Percentiles rank a stretch among this genome's conserved stretches.
Evolutionary conservation across 2,888 invertebrate species (phyloP).

Genomic region (Drosophila neoperkinsi): DNA sequence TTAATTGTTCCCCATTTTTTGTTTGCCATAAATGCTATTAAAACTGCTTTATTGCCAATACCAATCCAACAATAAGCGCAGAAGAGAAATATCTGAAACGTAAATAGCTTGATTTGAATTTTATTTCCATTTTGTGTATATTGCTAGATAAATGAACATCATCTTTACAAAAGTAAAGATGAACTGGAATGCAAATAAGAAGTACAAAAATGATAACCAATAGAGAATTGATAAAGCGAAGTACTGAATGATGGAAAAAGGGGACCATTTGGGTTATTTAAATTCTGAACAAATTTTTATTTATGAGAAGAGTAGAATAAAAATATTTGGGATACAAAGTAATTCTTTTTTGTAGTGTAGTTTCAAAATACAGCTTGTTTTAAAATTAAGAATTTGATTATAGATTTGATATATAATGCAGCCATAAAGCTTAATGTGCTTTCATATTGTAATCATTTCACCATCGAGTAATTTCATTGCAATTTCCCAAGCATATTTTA

Average conservation of each 20-base stretch:
- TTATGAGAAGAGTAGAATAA: background rate
- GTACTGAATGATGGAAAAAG: background rate
- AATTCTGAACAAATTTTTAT: background rate
- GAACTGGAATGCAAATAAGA: constrained; percentile 10
- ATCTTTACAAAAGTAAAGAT: constrained; percentile 23
- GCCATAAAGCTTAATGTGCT: constrained; percentile 12
- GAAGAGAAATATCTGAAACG: constrained; percentile 23
- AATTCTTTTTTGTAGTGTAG: too few species aligned
- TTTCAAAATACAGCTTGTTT: background rate
- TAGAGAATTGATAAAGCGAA: background rate
- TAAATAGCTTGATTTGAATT: constrained; percentile 34
- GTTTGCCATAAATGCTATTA: constrained; percentile 53
- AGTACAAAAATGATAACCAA: background rate
- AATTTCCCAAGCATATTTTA: constrained; percentile 54
- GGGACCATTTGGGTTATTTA: background rate
- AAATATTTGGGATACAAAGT: background rate
- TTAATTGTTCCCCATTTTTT: constrained; percentile 20
- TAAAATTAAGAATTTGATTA: background rate
- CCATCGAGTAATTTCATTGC: constrained; percentile 48
- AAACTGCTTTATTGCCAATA: constrained; percentile 42
- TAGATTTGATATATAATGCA: constrained; percentile 1
- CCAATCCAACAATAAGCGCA: constrained; percentile 15
- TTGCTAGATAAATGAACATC: constrained; percentile 47
- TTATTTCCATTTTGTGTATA: constrained; percentile 12
- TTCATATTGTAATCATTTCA: constrained; percentile 30